phyloP scores from a whole-genome alignment of 53 echinoderm and acorn worm species.

The Pentamera pediparva region DNA sequence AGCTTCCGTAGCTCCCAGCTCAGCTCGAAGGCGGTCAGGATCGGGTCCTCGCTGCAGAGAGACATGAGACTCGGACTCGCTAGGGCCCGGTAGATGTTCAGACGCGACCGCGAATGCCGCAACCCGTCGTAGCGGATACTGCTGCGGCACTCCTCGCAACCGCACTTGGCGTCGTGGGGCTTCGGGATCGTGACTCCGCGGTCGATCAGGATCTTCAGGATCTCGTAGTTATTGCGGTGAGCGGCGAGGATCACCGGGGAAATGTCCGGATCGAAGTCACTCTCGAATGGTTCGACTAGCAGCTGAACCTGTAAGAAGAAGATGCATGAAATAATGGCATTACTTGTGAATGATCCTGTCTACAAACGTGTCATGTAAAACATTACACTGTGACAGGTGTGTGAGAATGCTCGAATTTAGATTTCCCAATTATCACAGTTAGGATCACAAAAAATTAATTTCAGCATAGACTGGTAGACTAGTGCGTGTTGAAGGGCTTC shows the following conservation, averaged over 20 bases:
- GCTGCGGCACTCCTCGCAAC: conserved; percentile 91
- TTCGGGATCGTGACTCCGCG: conserved; percentile 95
- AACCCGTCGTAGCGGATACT: conserved; percentile 94
- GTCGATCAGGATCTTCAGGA: conserved; percentile 81
- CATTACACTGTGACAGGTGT: too few species aligned
- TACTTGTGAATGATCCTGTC: neutral
- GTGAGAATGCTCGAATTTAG: too few species aligned
- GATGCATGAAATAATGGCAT: neutral
- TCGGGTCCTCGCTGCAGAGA: conserved; percentile 89
- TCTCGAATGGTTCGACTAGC: conserved; percentile 75
- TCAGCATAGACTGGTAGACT: too few species aligned
- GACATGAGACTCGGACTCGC: conserved; percentile 90
- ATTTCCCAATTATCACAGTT: too few species aligned
- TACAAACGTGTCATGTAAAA: neutral
- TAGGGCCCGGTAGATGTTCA: conserved; percentile 92
- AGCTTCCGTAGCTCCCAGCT: conserved; percentile 95
- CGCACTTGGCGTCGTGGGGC: conserved; percentile 95
- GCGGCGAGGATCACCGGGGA: conserved; percentile 92
- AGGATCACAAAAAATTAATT: too few species aligned
- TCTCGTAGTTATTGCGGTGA: conserved; percentile 98
- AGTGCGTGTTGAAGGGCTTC: too few species aligned
- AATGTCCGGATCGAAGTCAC: conserved; percentile 90
- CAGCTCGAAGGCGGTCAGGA: conserved; percentile 93
- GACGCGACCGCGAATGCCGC: conserved; percentile 84
- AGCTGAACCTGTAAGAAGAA: conserved; percentile 61